Conservation (phyloP, 2,113 vertebrate species). For the Apaloderma vittatum region DNA sequence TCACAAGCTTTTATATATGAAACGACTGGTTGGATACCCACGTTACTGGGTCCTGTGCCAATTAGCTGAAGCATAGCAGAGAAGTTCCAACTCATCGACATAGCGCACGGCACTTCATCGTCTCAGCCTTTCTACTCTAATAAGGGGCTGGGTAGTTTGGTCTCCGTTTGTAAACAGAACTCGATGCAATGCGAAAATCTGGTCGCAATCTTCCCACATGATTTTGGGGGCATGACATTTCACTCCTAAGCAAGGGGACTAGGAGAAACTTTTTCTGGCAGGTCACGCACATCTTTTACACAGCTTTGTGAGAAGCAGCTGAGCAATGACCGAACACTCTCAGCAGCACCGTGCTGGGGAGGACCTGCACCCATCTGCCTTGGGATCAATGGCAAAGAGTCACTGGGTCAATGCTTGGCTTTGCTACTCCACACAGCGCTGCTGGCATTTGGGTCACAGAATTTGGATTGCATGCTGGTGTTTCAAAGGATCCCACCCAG, state of each 20-base stretch:
- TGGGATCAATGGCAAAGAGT: neutral
- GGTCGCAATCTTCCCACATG: neutral
- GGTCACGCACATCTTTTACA: neutral
- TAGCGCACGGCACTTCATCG: neutral
- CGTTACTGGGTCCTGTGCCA: slow-evolving; percentile 3
- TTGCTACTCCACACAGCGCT: neutral
- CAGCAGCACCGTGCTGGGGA: rapidly evolving
- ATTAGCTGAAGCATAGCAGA: slow-evolving; percentile 8
- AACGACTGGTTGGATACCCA: slow-evolving; percentile 1
- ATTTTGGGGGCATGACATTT: neutral
- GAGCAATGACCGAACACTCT: neutral
- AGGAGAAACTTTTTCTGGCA: neutral
- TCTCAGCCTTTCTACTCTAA: slow-evolving; percentile 4
- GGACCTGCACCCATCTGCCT: neutral
- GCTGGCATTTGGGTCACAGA: neutral
- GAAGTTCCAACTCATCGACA: slow-evolving; percentile 2
- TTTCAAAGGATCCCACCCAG: neutral
- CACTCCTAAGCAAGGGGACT: neutral
- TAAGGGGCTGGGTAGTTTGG: slow-evolving; percentile 27
- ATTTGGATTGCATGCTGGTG: no score
- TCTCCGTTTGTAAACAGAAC: slow-evolving; percentile 47
- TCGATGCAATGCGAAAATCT: neutral
- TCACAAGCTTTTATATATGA: neutral
- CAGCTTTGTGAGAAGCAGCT: neutral
- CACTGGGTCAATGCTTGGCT: neutral